Conservation (phyloP, 2,888 invertebrate species). For the Mythimna albipuncta region DNA sequence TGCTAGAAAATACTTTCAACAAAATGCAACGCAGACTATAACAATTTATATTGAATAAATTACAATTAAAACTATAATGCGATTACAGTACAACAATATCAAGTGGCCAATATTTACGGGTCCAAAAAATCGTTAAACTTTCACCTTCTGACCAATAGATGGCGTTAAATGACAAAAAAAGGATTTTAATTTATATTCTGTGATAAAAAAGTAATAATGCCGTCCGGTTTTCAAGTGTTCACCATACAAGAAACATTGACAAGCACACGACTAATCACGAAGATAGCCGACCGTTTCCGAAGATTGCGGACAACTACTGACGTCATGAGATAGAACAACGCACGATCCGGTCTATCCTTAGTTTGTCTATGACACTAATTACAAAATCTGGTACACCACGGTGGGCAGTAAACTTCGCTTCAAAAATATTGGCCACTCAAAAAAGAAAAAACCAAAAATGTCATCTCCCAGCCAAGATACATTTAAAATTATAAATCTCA, state of each 20-base stretch:
- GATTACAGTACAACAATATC: slow-evolving; percentile 83
- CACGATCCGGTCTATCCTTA: too few relatives aligned
- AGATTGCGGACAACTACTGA: background rate
- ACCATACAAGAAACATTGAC: background rate
- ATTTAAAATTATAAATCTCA: slow-evolving; percentile 62
- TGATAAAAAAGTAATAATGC: background rate
- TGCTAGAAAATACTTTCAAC: background rate
- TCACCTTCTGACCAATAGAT: slow-evolving; percentile 14
- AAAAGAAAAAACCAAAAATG: slow-evolving; percentile 32
- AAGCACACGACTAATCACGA: background rate
- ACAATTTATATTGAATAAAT: slow-evolving; percentile 79
- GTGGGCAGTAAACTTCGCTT: slow-evolving; percentile 77
- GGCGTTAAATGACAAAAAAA: slow-evolving; percentile 7
- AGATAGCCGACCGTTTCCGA: background rate
- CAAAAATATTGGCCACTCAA: slow-evolving; percentile 64
- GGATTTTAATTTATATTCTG: background rate
- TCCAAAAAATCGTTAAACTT: slow-evolving; percentile 4
- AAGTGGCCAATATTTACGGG: slow-evolving; percentile 58
- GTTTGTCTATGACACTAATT: background rate
- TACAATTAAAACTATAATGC: slow-evolving; percentile 85
- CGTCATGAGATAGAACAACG: background rate
- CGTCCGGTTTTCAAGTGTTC: background rate
- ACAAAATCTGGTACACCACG: slow-evolving; percentile 73
- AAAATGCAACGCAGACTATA: slow-evolving; percentile 82
- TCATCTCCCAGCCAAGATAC: slow-evolving; percentile 63